Evolutionary conservation across 2,888 invertebrate species (phyloP).

Genomic region (Dicyrtoma fusca): DNA sequence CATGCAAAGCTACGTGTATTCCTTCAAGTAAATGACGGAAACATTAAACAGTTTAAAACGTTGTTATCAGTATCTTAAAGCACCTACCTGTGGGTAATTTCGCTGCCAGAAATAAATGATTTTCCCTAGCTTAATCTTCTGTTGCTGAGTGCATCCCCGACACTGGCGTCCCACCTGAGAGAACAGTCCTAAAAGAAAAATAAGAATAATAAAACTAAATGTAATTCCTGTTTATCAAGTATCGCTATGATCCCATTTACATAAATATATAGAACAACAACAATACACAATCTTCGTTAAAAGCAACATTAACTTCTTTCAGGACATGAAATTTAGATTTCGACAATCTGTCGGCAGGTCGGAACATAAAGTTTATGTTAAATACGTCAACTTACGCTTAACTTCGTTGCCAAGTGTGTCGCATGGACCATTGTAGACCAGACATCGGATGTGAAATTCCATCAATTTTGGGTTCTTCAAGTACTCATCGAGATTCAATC

Average conservation of each 20-base stretch:
- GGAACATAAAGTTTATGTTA: too few species aligned
- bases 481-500: slow-evolving; percentile 71
- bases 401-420: slow-evolving; percentile 53
- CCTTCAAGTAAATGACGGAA: neutral
- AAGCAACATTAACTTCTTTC: neutral
- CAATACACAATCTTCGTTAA: neutral
- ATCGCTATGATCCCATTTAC: too few species aligned
- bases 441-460: slow-evolving; percentile 72
- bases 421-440: slow-evolving; percentile 63
- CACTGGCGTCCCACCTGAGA: slow-evolving; percentile 15
- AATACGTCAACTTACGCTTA: slow-evolving; percentile 32
- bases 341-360: neutral
- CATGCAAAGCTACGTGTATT: neutral
- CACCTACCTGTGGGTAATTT: slow-evolving; percentile 51
- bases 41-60: neutral
- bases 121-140: slow-evolving; percentile 45
- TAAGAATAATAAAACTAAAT: neutral
- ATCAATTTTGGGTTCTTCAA: slow-evolving; percentile 71
- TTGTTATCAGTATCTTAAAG: too few species aligned
- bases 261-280: too few species aligned
- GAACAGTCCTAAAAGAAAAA: slow-evolving; percentile 13
- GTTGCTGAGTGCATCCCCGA: slow-evolving; percentile 43
- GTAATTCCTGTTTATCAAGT: neutral
- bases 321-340: neutral
- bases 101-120: slow-evolving; percentile 47